Conservation (phyloP, 2,113 vertebrate species). For the Eonycteris spelaea region DNA sequence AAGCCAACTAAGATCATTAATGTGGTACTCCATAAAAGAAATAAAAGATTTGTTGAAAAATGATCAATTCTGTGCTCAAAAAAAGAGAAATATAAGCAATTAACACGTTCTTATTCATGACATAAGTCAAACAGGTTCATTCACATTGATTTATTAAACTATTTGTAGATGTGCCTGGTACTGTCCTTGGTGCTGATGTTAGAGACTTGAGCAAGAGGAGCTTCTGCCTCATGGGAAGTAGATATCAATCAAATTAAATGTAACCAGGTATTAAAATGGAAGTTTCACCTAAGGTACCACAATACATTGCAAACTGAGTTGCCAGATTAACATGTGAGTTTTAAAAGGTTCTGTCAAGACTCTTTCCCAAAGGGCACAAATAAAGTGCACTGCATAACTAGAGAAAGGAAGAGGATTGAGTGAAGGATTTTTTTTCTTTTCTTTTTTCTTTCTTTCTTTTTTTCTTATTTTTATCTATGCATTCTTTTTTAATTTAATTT, state of each 20-base stretch:
- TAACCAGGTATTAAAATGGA: not conserved
- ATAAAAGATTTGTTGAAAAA: not conserved
- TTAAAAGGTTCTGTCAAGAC: not conserved
- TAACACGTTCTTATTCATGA: not conserved
- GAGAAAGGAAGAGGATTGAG: not conserved
- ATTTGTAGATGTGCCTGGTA: not conserved
- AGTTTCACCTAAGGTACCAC: not conserved
- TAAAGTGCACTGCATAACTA: not conserved
- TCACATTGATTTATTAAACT: not conserved
- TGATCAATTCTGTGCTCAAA: not conserved
- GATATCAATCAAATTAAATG: not conserved
- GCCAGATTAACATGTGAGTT: not conserved
- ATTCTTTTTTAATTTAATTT: no score
- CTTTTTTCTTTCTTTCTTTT: no score
- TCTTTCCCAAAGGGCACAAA: not conserved
- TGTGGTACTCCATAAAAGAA: not conserved
- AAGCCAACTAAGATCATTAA: not conserved
- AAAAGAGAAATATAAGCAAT: constrained; percentile 11
- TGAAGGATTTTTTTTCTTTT: not conserved
- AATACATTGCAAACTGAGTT: not conserved
- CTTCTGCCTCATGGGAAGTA: not conserved
- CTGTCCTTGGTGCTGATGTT: constrained; percentile 61
- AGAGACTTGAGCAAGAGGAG: not conserved
- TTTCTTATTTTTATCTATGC: no score
- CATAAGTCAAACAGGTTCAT: not conserved